Evolutionary conservation across 1,140 invertebrate species (phyloP).

Genomic region (Cydia amplana): DNA sequence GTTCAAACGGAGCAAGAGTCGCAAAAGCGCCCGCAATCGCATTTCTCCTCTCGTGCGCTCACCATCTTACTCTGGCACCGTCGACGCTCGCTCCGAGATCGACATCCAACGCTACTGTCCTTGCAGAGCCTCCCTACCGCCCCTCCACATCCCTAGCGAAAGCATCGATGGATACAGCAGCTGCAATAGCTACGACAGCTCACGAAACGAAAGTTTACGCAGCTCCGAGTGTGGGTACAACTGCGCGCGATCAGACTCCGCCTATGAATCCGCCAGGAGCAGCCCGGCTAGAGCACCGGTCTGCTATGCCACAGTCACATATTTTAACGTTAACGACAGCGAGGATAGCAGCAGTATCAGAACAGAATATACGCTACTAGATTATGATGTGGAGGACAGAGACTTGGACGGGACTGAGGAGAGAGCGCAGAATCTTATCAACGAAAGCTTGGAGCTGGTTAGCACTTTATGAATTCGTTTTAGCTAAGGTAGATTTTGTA

Average conservation of each 20-base stretch:
- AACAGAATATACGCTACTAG: slow-evolving; percentile 68
- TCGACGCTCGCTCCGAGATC: slow-evolving; percentile 65
- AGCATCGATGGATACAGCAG: slow-evolving; percentile 54
- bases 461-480: slow-evolving; percentile 61
- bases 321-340: slow-evolving; percentile 70
- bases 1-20: slow-evolving; percentile 64
- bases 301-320: slow-evolving; percentile 67
- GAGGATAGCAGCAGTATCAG: slow-evolving; percentile 71
- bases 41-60: slow-evolving; percentile 64
- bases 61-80: slow-evolving; percentile 63
- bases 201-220: slow-evolving; percentile 40
- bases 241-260: slow-evolving; percentile 55
- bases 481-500: slow-evolving; percentile 16
- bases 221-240: slow-evolving; percentile 41
- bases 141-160: slow-evolving; percentile 46
- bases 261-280: slow-evolving; percentile 64
- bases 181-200: slow-evolving; percentile 45
- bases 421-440: slow-evolving; percentile 67
- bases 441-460: slow-evolving; percentile 67
- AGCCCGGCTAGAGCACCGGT: slow-evolving; percentile 54
- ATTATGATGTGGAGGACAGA: slow-evolving; percentile 52
- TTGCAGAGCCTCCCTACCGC: slow-evolving; percentile 58
- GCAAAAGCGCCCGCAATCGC: slow-evolving; percentile 57
- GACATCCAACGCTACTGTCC: slow-evolving; percentile 65
- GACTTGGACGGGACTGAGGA: slow-evolving; percentile 51